phyloP scores from a whole-genome alignment of 2,797 vertebrate genomes.

The Sorex maritimensis region DNA sequence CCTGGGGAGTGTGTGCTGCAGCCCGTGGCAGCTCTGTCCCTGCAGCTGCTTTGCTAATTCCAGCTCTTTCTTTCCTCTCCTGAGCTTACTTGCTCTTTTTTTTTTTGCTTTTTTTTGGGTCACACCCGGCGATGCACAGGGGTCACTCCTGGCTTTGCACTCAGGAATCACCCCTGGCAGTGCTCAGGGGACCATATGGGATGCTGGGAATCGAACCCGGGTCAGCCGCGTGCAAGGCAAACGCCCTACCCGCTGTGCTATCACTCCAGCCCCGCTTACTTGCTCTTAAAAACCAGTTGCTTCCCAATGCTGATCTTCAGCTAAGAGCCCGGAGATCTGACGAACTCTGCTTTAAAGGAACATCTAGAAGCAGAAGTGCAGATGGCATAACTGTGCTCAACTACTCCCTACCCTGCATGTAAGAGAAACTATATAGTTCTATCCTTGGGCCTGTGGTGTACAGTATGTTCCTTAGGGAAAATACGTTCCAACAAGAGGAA shows the following conservation, averaged over 20 bases:
- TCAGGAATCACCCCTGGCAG: too few relatives aligned
- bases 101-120: too few relatives aligned
- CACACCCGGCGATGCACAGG: too few relatives aligned
- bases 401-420: background rate
- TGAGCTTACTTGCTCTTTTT: too few relatives aligned
- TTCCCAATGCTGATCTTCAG: constrained; percentile 23
- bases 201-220: too few relatives aligned
- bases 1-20: too few relatives aligned
- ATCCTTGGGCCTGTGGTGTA: background rate
- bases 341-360: background rate
- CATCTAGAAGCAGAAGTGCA: background rate
- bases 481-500: background rate
- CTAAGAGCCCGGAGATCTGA: background rate
- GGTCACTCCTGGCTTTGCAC: too few relatives aligned
- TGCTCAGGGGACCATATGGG: too few relatives aligned
- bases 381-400: background rate
- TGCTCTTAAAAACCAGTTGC: background rate
- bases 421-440: background rate
- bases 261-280: background rate
- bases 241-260: too few relatives aligned
- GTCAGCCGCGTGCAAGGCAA: too few relatives aligned
- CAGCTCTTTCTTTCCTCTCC: background rate
- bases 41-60: background rate
- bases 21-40: too few relatives aligned
- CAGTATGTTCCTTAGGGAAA: background rate